Base-by-base conservation (phyloP, 2,888 invertebrate genomes). In the Mayetiola destructor region DNA sequence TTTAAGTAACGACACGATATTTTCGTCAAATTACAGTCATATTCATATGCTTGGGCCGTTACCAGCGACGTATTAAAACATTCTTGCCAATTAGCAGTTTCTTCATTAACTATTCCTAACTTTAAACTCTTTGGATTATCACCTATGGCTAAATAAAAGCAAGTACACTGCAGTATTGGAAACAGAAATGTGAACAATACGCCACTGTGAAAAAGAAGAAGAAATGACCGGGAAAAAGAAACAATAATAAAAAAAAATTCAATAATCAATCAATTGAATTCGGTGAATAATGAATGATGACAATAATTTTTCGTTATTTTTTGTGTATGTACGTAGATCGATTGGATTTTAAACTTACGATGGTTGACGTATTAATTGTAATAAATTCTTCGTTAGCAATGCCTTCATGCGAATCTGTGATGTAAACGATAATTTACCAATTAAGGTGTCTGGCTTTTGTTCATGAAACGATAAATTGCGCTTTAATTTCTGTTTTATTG, bases 141-240 rank as follows among this genome's bases (percentile, higher is more conserved):
- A 1, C 90, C 90, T 56, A 90, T 80, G 29, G 90, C 84, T 58
- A 83, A 69, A 72, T 90, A 85, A 71, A 93, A 92, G 36, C 86
- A 77, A 39, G 81, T 75, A 60, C 85, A 77, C 78, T 92, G 85
- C 23, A 91, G 74, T 16, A 92, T 73, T 14, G 93, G 93, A 66
- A 93, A 84, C 58, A 88, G 64, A 59, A 91, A 73, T 61, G 90
- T 82, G 70, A 93, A 93, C 61, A 85, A 71, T 29, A 92, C 73
- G 36, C 89, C 86, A 8, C 89, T 90, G 72, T n/a, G 75, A 74
- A 14, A 37, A 10, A n/a, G n/a, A 16, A 32, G 32, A 60, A 60
- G 61, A 58, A 63, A 58, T 54, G 37, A 58, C 35, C 16, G 12
- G 16, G 42, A 54, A 37, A 23, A 55, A 5, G 14, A 14, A 27